A percentile compares a stretch with the other conserved stretches of the same genome.
phyloP scores from a whole-genome alignment of 2,113 vertebrate genomes.

The Colaptes auratus region DNA sequence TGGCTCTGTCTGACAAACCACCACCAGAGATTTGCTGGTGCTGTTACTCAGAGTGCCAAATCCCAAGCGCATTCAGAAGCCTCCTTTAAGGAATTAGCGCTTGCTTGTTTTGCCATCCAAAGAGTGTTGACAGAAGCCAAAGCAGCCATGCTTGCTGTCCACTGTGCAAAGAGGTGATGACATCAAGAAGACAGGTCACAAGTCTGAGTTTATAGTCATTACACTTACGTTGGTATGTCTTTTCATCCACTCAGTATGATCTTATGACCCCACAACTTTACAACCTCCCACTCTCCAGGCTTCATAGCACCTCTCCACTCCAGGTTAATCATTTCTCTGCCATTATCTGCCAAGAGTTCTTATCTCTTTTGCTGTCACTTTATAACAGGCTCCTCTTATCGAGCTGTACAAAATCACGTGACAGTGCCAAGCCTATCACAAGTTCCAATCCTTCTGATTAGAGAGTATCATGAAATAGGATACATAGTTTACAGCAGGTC shows the following conservation, averaged over 20 bases:
- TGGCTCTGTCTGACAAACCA: constrained; percentile 53
- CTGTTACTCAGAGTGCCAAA: constrained; percentile 14
- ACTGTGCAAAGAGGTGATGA: constrained; percentile 68
- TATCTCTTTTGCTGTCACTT: constrained; percentile 95
- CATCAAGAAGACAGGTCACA: constrained; percentile 73
- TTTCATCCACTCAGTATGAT: constrained; percentile 71
- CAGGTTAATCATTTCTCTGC: constrained; percentile 93
- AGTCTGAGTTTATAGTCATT: constrained; percentile 73
- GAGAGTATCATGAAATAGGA: constrained; percentile 78
- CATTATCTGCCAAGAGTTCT: constrained; percentile 89
- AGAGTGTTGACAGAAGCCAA: constrained; percentile 75
- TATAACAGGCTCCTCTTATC: constrained; percentile 91
- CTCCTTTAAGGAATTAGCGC: constrained; percentile 65
- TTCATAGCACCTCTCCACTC: constrained; percentile 76
- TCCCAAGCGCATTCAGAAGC: constrained; percentile 43
- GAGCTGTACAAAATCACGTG: constrained; percentile 75
- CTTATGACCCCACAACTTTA: constrained; percentile 77
- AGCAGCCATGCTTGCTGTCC: constrained; percentile 47
- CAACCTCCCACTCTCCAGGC: constrained; percentile 76
- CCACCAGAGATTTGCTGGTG: constrained; percentile 41
- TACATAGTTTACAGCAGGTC: constrained; percentile 81
- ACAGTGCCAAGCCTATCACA: constrained; percentile 75
- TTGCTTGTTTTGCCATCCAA: constrained; percentile 73
- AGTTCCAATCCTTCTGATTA: constrained; percentile 79
- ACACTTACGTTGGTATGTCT: constrained; percentile 66